phyloP scores from a whole-genome alignment of 2,888 invertebrate species.

The Andrena praecox region DNA sequence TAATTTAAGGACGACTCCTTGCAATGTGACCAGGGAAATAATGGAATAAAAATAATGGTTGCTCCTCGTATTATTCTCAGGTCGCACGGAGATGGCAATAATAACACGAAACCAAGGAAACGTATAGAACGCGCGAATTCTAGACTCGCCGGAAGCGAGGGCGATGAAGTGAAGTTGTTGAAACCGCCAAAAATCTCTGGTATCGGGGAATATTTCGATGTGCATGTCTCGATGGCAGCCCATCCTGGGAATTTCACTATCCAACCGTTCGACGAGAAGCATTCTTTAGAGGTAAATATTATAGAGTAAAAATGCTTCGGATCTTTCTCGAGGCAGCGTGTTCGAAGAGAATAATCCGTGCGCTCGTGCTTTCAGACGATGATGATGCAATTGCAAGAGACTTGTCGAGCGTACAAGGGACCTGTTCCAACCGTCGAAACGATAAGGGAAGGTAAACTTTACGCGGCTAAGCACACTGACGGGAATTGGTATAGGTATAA shows the following conservation, averaged over 20 bases:
- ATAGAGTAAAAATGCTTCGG: neutral
- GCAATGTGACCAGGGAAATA: neutral
- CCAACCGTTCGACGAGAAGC: conserved; percentile 74
- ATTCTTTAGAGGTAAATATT: conserved; percentile 64
- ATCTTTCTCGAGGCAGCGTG: too few species aligned
- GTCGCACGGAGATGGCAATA: conserved; percentile 75
- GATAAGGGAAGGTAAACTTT: conserved; percentile 87
- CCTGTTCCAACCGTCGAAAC: conserved; percentile 84
- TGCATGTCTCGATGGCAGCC: conserved; percentile 91
- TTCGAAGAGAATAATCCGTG: neutral
- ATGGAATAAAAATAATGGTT: neutral
- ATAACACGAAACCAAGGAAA: conserved; percentile 73
- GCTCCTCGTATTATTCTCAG: conserved; percentile 16
- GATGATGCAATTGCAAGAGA: conserved; percentile 89
- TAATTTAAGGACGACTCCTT: too few species aligned
- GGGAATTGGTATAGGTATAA: conserved; percentile 91
- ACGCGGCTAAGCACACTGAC: conserved; percentile 89
- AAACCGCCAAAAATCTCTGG: conserved; percentile 84
- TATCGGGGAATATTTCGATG: conserved; percentile 88
- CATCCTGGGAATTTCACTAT: conserved; percentile 92
- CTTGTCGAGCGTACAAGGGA: conserved; percentile 87
- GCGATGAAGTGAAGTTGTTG: conserved; percentile 70
- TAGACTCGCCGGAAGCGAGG: conserved; percentile 36
- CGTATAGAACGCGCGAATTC: conserved; percentile 70
- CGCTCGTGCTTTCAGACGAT: conserved; percentile 82